Evolutionary conservation across 2,888 invertebrate genomes (phyloP).

Genomic region (Parnassius apollo): DNA sequence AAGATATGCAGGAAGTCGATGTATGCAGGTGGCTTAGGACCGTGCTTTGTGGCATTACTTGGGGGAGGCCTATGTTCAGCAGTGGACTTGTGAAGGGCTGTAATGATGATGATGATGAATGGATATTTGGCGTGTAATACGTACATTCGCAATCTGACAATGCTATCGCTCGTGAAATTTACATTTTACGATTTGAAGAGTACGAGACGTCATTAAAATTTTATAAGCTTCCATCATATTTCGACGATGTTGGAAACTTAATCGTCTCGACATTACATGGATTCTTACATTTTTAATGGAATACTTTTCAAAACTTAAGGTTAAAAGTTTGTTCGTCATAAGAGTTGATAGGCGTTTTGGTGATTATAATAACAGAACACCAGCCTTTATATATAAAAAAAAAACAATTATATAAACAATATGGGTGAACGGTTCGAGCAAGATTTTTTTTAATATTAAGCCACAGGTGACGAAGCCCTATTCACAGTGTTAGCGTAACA

Average conservation of each 20-base stretch:
- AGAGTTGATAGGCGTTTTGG: constrained; percentile 1
- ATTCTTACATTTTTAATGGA: constrained; percentile 25
- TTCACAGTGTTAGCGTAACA: too few relatives aligned
- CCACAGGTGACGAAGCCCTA: too few relatives aligned
- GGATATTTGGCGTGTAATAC: constrained; percentile 31
- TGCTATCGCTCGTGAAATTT: constrained; percentile 34
- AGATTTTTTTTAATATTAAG: too few relatives aligned
- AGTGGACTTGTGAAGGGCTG: too few relatives aligned
- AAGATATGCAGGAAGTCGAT: too few relatives aligned
- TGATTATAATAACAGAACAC: background rate
- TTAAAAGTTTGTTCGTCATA: background rate
- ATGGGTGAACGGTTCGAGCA: background rate
- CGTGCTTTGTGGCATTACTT: too few relatives aligned
- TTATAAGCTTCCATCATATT: constrained; percentile 35
- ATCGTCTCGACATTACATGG: constrained; percentile 30
- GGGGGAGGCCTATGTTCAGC: too few relatives aligned
- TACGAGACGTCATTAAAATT: constrained; percentile 35
- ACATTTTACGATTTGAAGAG: constrained; percentile 33
- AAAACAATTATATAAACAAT: background rate
- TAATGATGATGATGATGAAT: too few relatives aligned
- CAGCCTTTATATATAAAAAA: too few relatives aligned
- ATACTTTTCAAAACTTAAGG: constrained; percentile 3
- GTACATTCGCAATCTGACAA: constrained; percentile 32
- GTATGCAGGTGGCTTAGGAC: too few relatives aligned
- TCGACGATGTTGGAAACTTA: constrained; percentile 30